These are phyloP conservation scores for Cololabis saira DNA, from an alignment of 2,113 vertebrate genomes.

Conservation along the genomic window DNA sequence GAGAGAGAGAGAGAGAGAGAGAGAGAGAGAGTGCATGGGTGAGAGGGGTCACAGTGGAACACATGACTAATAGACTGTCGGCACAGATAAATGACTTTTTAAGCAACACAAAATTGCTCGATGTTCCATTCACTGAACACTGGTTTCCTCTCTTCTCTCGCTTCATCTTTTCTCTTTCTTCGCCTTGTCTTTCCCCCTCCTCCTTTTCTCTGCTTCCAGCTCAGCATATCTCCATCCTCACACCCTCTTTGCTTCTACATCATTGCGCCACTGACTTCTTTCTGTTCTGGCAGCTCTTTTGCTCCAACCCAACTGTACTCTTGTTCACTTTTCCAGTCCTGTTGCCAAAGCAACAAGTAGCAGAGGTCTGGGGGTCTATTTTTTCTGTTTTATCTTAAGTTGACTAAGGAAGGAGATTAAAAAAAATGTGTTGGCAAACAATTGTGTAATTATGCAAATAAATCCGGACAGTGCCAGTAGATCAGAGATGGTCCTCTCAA, in stretches of 20 bases:
- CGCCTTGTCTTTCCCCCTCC: constrained; percentile 17
- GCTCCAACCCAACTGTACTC: constrained; percentile 30
- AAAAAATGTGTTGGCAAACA: constrained; percentile 62
- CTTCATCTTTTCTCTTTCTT: constrained; percentile 44
- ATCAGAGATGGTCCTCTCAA: constrained; percentile 66
- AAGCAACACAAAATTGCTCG: constrained; percentile 81
- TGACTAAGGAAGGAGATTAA: constrained; percentile 51
- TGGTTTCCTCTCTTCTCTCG: constrained; percentile 67
- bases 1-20: too few species aligned
- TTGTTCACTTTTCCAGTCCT: constrained; percentile 14
- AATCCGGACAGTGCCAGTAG: constrained; percentile 74
- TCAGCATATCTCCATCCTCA: constrained; percentile 40
- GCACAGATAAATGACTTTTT: constrained; percentile 82
- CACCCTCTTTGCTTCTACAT: constrained; percentile 42
- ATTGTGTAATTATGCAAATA: constrained; percentile 79
- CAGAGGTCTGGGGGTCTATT: constrained; percentile 17
- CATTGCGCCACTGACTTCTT: constrained; percentile 26
- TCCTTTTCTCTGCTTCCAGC: constrained; percentile 25
- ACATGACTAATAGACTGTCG: constrained; percentile 82
- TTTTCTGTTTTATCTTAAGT: constrained; percentile 1
- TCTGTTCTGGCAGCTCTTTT: constrained; percentile 24
- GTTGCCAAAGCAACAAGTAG: constrained; percentile 77
- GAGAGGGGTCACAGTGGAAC: constrained; percentile 67
- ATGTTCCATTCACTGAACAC: constrained; percentile 73
- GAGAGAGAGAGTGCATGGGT: constrained; percentile 2